phyloP scores from a whole-genome alignment of 2,113 vertebrate genomes.

The Lepus americanus region DNA sequence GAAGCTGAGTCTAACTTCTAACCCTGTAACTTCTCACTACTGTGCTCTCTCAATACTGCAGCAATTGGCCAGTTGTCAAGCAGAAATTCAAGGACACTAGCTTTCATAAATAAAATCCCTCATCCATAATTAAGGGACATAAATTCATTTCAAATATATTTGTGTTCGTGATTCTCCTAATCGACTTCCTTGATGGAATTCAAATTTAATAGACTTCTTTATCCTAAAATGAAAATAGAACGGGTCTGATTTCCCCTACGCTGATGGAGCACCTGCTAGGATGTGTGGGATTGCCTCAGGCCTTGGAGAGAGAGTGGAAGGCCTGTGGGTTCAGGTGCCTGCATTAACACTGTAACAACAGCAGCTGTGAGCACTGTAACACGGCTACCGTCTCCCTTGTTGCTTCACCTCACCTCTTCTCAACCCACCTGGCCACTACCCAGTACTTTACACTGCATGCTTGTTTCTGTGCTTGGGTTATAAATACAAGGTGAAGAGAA shows the following conservation, averaged over 20 bases:
- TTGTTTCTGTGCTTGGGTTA: not conserved
- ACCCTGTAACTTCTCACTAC: not conserved
- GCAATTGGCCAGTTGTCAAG: not conserved
- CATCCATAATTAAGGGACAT: not conserved
- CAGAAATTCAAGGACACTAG: not conserved
- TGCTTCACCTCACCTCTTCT: not conserved
- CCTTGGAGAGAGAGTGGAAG: rapidly evolving
- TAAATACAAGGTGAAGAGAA: not conserved
- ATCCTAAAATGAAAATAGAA: not conserved
- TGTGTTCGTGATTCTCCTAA: not conserved
- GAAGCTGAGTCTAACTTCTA: not conserved
- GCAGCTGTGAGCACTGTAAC: not conserved
- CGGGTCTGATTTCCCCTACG: not conserved
- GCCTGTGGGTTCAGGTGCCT: not conserved
- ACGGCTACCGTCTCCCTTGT: not conserved
- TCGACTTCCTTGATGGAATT: conserved; percentile 32
- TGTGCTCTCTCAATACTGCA: not conserved
- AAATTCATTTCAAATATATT: conserved; percentile 19
- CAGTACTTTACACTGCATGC: not conserved
- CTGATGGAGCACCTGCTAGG: not conserved
- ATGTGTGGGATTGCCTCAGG: not conserved
- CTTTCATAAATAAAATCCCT: conserved; percentile 52
- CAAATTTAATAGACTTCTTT: not conserved
- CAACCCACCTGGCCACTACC: not conserved
- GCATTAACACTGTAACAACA: not conserved